Evolutionary conservation across 2,797 vertebrate species (phyloP).

Genomic region (Parotocinclus haroldoi): DNA sequence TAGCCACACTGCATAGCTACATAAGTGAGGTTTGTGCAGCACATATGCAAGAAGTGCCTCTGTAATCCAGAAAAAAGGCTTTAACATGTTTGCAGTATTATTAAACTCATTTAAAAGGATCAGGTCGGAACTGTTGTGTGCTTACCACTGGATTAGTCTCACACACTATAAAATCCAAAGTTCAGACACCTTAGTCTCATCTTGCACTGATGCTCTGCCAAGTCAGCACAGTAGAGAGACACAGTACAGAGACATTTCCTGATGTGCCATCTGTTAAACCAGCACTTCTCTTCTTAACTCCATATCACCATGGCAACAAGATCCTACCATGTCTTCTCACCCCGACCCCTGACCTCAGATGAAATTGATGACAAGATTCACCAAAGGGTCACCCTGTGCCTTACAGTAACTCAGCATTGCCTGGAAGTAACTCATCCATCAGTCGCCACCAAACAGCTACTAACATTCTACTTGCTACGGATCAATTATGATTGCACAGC

Average conservation of each 20-base stretch:
- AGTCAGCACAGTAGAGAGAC: conserved; percentile 35
- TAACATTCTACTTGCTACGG: conserved; percentile 21
- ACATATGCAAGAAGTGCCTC: no score
- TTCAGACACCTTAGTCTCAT: conserved; percentile 8
- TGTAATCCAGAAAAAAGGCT: no score
- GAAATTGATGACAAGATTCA: conserved; percentile 12
- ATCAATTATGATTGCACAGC: conserved; percentile 38
- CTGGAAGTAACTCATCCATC: conserved; percentile 4
- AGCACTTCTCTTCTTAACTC: conserved; percentile 23
- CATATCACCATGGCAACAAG: conserved; percentile 29
- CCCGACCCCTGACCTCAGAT: conserved; percentile 34
- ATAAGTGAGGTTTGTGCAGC: no score
- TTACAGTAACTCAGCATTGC: conserved; percentile 3
- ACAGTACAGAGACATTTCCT: conserved; percentile 25
- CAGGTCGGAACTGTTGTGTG: no score
- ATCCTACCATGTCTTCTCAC: conserved; percentile 19
- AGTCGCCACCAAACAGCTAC: conserved; percentile 21
- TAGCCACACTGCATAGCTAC: no score
- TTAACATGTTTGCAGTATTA: no score
- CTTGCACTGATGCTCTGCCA: conserved; percentile 28
- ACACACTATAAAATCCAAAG: conserved; percentile 9
- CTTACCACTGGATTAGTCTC: no score
- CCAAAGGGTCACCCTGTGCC: conserved; percentile 16
- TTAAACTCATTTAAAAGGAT: no score
- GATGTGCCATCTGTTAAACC: conserved; percentile 43